Evolutionary conservation across 2,888 invertebrate species (phyloP).

Genomic region (Fabriciana adippe): DNA sequence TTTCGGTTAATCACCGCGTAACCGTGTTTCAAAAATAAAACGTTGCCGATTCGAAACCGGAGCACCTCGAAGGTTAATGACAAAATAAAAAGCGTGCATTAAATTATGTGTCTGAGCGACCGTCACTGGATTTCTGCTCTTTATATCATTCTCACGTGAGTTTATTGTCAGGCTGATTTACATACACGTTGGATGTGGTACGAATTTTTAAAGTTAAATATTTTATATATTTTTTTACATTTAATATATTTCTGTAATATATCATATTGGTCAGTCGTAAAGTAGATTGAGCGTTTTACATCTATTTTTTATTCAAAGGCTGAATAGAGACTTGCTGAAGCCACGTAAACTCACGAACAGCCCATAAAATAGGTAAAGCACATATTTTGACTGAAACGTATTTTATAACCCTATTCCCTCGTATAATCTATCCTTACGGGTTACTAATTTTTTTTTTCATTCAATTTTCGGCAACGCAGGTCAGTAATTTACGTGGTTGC

Average conservation of each 20-base stretch:
- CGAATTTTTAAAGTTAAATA: neutral
- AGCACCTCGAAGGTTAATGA: constrained; percentile 80
- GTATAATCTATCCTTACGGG: constrained; percentile 26
- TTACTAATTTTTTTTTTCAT: constrained; percentile 21
- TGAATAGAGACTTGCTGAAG: constrained; percentile 23
- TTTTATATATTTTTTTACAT: neutral
- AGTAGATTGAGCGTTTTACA: constrained; percentile 6
- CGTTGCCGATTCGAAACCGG: constrained; percentile 77
- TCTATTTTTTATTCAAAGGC: constrained; percentile 15
- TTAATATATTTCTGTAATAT: neutral
- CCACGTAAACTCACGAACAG: constrained; percentile 30
- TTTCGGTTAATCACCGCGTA: constrained; percentile 61
- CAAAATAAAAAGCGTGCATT: constrained; percentile 78
- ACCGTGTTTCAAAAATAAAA: constrained; percentile 79
- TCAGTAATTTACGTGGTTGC: constrained; percentile 43
- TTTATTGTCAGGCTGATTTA: constrained; percentile 39
- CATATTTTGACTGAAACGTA: constrained; percentile 30
- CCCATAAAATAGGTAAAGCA: constrained; percentile 35
- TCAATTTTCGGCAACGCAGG: constrained; percentile 34
- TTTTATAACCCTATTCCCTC: constrained; percentile 34
- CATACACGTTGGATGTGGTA: neutral
- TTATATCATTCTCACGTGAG: constrained; percentile 58
- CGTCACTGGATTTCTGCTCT: constrained; percentile 56
- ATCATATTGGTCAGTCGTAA: constrained; percentile 24
- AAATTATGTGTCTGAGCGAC: constrained; percentile 65